Base-by-base conservation (phyloP, 2,888 invertebrate species). In the Mythimna albipuncta region DNA sequence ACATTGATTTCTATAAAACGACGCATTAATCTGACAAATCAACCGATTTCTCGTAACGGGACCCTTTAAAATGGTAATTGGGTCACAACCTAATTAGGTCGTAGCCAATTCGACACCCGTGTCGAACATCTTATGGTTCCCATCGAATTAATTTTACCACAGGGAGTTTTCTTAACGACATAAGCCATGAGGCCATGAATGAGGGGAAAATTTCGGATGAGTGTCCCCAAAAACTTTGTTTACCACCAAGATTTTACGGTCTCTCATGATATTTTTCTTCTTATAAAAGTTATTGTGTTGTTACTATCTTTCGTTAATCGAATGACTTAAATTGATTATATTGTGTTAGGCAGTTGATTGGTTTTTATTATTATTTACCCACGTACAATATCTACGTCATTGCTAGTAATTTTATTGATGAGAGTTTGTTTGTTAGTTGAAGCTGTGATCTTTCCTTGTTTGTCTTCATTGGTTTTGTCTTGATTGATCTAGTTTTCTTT, bases 41-140 rank as follows among this genome's bases (percentile, higher is more conserved):
- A 89, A 90, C 87, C 86, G 89, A 90, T 91, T 90, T 89, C 87
- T 87, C 87, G 86, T 85, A 85, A 84, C 84, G 75, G 76, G 78
- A 80, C 83, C 90, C 90, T 92, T 92, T 92, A 92, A 93, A 94
- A 91, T 88, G 79, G 92, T 91, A 95, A 94, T 94, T 95, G 94
- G 95, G 95, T 95, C 95, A 93, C 92, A 91, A 90, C 89, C 91
- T 94, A 95, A 95, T 94, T 94, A 92, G 93, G 93, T 93, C 93
- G 90, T 83, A 71, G 65, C 64, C 84, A 83, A 83, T 84, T 87
- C 89, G 91, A 88, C 90, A 93, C 90, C 91, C 92, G 89, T 90
- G 90, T 89, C 91, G 88, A 88, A 85, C 87, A 89, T 93, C 94
- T 93, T 91, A 93, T 89, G 92, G 91, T 89, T 87, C 85, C 90